Conservation (phyloP, 2,113 vertebrate genomes). For the Notothenia coriiceps region DNA sequence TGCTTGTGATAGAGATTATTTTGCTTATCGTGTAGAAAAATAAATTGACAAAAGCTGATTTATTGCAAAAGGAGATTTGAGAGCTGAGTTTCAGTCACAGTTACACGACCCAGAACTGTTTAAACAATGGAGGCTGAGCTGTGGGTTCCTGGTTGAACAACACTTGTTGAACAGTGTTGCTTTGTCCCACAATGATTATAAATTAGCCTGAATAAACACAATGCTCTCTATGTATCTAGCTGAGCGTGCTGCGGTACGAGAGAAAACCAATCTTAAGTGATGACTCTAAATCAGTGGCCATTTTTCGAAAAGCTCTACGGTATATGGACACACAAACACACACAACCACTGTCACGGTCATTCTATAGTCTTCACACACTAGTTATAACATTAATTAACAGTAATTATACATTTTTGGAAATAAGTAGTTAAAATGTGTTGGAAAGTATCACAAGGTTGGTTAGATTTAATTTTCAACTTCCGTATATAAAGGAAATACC, state of each 20-base stretch:
- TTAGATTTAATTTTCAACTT: neutral
- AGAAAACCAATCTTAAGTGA: neutral
- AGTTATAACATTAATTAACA: neutral
- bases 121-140: slow-evolving; percentile 40
- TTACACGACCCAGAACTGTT: slow-evolving; percentile 27
- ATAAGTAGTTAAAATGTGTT: too few relatives aligned
- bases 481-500: neutral
- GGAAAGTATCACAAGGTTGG: too few relatives aligned
- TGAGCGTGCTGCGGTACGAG: neutral
- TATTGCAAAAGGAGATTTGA: slow-evolving; percentile 38
- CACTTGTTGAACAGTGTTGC: slow-evolving; percentile 40
- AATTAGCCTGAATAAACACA: slow-evolving; percentile 13
- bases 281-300: neutral
- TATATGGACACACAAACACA: neutral
- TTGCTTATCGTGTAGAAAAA: slow-evolving; percentile 59
- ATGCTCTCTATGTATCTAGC: neutral
- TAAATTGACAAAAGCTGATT: slow-evolving; percentile 49
- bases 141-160: slow-evolving; percentile 38
- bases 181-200: slow-evolving; percentile 34
- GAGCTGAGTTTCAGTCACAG: slow-evolving; percentile 31
- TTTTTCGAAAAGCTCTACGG: neutral
- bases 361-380: neutral
- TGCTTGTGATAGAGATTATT: slow-evolving; percentile 67
- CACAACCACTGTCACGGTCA: neutral
- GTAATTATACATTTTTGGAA: neutral